Conservation (phyloP, 2,888 invertebrate genomes). For the Ptychoptera albimana region DNA sequence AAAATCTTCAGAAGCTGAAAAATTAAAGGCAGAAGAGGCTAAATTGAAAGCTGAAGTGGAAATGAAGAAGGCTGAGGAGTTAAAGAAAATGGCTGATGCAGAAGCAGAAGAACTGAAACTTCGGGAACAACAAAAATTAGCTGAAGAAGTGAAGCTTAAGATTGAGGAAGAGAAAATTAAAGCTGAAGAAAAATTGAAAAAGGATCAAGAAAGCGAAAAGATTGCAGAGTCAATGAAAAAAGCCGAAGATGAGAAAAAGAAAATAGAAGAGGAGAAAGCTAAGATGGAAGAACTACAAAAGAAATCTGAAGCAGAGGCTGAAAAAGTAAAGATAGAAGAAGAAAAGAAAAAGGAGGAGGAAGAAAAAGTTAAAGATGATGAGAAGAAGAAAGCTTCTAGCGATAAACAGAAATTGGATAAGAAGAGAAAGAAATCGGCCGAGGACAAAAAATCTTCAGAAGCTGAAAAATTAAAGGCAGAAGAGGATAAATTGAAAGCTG, state of each 20-base stretch:
- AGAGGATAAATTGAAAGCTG: too few species aligned
- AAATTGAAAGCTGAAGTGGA: not conserved
- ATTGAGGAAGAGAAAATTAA: not conserved
- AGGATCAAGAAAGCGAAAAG: not conserved
- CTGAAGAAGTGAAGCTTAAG: conserved; percentile 1
- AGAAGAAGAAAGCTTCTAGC: too few species aligned
- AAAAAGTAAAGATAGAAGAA: conserved; percentile 1
- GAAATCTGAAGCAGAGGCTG: conserved; percentile 4
- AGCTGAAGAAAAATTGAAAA: not conserved
- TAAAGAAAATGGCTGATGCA: conserved; percentile 3
- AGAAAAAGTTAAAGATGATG: conserved; percentile 3
- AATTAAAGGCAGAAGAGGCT: not conserved
- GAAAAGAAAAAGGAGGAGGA: not conserved
- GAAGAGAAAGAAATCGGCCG: conserved; percentile 7
- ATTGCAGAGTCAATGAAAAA: not conserved
- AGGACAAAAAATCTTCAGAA: conserved; percentile 8
- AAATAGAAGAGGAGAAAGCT: conserved; percentile 4
- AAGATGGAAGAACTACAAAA: conserved; percentile 2
- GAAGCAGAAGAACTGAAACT: conserved; percentile 3
- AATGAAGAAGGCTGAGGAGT: conserved; percentile 4
- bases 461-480: conserved; percentile 8
- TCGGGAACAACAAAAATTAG: not conserved
- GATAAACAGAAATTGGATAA: conserved; percentile 9
- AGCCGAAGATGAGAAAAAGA: conserved; percentile 5
- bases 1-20: not conserved